Base-by-base conservation (phyloP, 2,113 vertebrate genomes). In the Microtus oregoni region DNA sequence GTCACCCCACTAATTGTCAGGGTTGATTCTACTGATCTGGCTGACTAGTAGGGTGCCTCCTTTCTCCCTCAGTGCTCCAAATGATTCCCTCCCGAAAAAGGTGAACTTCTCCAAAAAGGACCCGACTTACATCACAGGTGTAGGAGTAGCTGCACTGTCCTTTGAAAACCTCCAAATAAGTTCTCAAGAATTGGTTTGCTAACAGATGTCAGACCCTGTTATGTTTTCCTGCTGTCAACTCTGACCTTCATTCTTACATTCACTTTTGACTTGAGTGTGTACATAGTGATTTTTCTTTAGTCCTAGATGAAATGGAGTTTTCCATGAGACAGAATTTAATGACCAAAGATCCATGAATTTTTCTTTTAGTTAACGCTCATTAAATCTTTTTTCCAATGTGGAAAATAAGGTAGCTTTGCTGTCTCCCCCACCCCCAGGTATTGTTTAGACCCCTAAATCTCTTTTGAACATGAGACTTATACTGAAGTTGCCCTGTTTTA, bases 241-340 rank as follows among this genome's bases (percentile, higher is more conserved):
- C 26, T 52, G 41, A 88, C n/a, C 55, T 96, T 65, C 11, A 73
- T 67, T 8, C 68, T 93, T 87, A 44, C 5, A 76, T 87, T 52
- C 52, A 92, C 19, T 81, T 78, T 22, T 89, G 91, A 47, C 67
- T 61, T 32, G 32, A 96, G 5, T 92, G 32, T 61, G 50, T 24
- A 95, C 76, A 5, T 52, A 55, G 4, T 52, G 12, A 67, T 55
- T 19, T 61, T 82, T 8, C 73, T 92, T 2, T 50, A 89, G 19
- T 72, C 50, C 14, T 20, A 91, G 15, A 77, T 68, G 7, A 93
- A 92, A 90, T 32, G 41, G 30, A 95, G 55, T 95, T 94, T 47
- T 52, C 24, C 30, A 83, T 83, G 12, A 87, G 75, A 72, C 5
- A 94, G 95, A 94, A 92, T 89, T 92, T 44, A 73, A 52, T 72